Conservation (phyloP, 2,797 vertebrate genomes). For the Selene dorsalis region DNA sequence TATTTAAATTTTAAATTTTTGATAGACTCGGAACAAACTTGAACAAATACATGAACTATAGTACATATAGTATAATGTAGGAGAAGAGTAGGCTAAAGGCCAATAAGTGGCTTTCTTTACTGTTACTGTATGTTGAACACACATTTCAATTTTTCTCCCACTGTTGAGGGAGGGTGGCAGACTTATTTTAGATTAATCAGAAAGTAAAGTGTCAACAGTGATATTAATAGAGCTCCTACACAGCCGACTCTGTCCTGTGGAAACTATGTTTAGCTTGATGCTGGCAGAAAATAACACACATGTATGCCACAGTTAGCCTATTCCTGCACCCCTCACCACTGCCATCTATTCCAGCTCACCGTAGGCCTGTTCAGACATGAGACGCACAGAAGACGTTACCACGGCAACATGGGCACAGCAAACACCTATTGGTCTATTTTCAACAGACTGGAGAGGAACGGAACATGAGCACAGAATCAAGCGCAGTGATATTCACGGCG, state of each 20-base stretch:
- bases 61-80: too few relatives aligned
- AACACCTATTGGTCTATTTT: conserved; percentile 17
- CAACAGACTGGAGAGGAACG: conserved; percentile 12
- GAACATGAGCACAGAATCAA: conserved; percentile 2
- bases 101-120: too few relatives aligned
- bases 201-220: neutral
- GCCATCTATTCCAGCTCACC: conserved; percentile 21
- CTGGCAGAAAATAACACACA: conserved; percentile 28
- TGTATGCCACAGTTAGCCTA: neutral
- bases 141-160: too few relatives aligned
- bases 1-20: too few relatives aligned
- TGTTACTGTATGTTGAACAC: too few relatives aligned
- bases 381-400: conserved; percentile 34
- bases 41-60: too few relatives aligned
- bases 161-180: too few relatives aligned
- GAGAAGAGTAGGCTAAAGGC: too few relatives aligned
- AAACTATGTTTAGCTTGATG: conserved; percentile 24
- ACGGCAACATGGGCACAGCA: conserved; percentile 45
- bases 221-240: neutral
- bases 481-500: neutral
- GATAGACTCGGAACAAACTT: too few relatives aligned
- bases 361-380: conserved; percentile 20
- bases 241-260: neutral
- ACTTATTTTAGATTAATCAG: neutral
- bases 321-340: conserved; percentile 1